Evolutionary conservation across 92 coral and sea anemone genomes (phyloP), one percentile per base, ranked within the genome.

Genomic region (Bergia puertoricense): DNA sequence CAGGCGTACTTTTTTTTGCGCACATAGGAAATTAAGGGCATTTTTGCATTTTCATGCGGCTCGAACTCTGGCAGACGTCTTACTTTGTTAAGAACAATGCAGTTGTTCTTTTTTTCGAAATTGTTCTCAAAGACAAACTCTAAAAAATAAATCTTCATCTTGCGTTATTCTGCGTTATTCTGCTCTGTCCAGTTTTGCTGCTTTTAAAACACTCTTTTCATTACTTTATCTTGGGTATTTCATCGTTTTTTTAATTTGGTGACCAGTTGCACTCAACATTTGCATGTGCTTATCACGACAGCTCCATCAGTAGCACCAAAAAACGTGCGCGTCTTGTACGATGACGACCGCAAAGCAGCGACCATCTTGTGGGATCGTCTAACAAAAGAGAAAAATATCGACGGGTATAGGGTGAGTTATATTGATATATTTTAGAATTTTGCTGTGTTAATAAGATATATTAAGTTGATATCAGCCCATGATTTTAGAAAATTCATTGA

Each of bases 401-500:
- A 97, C 81, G 99, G 99, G 10, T 95, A 94, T 77, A 87, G 96
- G 95, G 99, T 97, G 90, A 84, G 92, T 40, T 73, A 13, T 30
- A 0, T 23, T 4, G 13, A 40, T 6, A 15, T 41, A 13, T 50
- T 54, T 20, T 39, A 22, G 3, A 37, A 5, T 3, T 18, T 18
- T 46, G 9, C 8, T 9, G 57, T 9, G 9, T 8, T 46, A 10
- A 46, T 46, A 10, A 11, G 59, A 54, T 48, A 48, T 48, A 6
- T 48, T 48, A 0, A 1, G 11, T 48, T 48, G 10, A 48, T 10
- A 48, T 13, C 54, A 7, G 54, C 54, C 54, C 14, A 54, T 13
- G 59, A 13, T 54, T 11, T 54, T 30, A 30, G 30, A 30, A 30
- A 30, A 30, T 30, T 13, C 2, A 54, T 6, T 54, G 59, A 6